Conservation (phyloP, 2,888 invertebrate genomes). For the Ophonus ardosiacus region DNA sequence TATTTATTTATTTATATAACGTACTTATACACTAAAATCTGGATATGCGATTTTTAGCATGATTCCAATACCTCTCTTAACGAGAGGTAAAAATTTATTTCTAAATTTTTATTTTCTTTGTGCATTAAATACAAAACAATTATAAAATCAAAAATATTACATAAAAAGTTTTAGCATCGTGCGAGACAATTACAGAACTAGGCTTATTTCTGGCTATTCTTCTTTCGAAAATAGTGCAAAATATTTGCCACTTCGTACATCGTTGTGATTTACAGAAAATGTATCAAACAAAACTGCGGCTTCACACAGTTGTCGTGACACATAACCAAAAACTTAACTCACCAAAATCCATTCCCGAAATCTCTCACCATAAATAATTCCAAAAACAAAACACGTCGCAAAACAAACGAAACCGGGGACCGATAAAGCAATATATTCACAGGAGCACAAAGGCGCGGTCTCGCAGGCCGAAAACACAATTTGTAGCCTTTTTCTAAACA, state of each 20-base stretch:
- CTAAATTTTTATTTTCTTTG: too few species aligned
- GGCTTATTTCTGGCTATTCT: not conserved
- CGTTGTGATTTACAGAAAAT: constrained; percentile 39
- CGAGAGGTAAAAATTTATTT: too few species aligned
- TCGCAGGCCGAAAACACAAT: constrained; percentile 48
- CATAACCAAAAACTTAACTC: constrained; percentile 46
- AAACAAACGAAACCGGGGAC: constrained; percentile 38
- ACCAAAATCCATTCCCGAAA: constrained; percentile 44
- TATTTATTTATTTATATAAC: too few species aligned
- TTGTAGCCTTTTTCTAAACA: constrained; percentile 59
- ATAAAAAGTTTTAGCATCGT: too few species aligned
- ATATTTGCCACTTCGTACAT: not conserved
- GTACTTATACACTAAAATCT: too few species aligned
- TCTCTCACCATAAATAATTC: constrained; percentile 53
- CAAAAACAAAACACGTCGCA: constrained; percentile 54
- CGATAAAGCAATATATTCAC: constrained; percentile 63
- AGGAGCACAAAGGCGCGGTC: constrained; percentile 40
- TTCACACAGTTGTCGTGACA: constrained; percentile 35
- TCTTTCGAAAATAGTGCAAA: not conserved
- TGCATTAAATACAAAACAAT: too few species aligned
- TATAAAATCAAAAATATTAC: too few species aligned
- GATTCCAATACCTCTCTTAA: too few species aligned
- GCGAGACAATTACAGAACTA: not conserved
- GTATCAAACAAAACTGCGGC: constrained; percentile 2
- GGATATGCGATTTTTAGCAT: too few species aligned